Conservation (phyloP, 2,797 vertebrate species). For the Anguilla anguilla region DNA sequence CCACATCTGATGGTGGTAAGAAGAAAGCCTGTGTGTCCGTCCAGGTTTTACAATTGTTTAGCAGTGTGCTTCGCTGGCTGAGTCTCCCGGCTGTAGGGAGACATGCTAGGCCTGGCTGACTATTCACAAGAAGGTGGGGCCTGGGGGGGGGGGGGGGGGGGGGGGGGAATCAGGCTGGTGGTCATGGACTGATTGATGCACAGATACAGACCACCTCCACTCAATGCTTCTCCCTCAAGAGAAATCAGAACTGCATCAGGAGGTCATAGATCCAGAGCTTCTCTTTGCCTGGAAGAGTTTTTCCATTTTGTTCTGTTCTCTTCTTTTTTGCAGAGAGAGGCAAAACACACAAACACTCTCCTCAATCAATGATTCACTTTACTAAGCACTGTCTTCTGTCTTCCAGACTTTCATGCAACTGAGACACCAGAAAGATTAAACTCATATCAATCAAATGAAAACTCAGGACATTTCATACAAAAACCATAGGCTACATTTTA, state of each 20-base stretch:
- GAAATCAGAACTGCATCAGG: background rate
- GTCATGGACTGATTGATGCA: background rate
- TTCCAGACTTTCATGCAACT: slow-evolving; percentile 10
- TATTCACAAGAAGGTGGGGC: background rate
- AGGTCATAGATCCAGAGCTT: slow-evolving; percentile 8
- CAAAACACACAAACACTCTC: slow-evolving; percentile 37
- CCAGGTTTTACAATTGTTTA: too few relatives aligned
- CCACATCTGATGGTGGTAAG: background rate
- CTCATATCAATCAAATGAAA: background rate
- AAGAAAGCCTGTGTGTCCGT: background rate
- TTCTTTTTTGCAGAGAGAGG: slow-evolving; percentile 14
- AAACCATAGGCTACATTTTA: background rate
- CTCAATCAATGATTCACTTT: slow-evolving; percentile 43
- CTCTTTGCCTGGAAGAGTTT: background rate
- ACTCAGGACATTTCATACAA: background rate
- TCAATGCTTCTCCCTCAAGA: slow-evolving; percentile 2
- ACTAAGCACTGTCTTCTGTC: slow-evolving; percentile 29
- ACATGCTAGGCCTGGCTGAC: background rate
- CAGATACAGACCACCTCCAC: background rate
- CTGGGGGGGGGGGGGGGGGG: too few relatives aligned
- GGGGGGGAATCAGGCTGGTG: background rate
- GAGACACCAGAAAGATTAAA: background rate
- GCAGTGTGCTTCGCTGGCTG: too few relatives aligned
- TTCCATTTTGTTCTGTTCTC: background rate
- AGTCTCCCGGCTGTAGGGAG: too few relatives aligned